Evolutionary conservation across 2,113 vertebrate species (phyloP).

Genomic region (Platichthys stellatus): DNA sequence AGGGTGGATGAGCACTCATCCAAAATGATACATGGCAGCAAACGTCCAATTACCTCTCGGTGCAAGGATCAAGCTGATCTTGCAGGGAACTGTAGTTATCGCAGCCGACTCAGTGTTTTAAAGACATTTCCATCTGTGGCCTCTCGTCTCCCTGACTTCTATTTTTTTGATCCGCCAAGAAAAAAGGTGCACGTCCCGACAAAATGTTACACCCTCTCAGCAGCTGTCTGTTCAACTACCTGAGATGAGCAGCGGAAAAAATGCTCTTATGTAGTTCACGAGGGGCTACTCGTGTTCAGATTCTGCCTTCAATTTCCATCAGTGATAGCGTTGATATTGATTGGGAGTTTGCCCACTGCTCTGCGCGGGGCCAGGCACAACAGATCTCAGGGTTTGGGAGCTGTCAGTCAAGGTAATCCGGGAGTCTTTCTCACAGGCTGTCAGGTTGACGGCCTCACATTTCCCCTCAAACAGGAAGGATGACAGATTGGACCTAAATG

Average conservation of each 20-base stretch:
- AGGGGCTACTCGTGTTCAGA: conserved; percentile 72
- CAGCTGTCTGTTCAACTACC: conserved; percentile 59
- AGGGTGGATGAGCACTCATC: conserved; percentile 24
- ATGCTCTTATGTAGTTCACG: conserved; percentile 82
- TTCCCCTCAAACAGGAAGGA: conserved; percentile 45
- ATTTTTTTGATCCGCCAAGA: conserved; percentile 57
- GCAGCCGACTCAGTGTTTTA: conserved; percentile 38
- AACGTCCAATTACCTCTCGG: conserved; percentile 51
- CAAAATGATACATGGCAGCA: conserved; percentile 37
- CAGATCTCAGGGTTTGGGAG: conserved; percentile 83
- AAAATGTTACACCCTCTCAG: conserved; percentile 44
- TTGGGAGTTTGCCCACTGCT: conserved; percentile 82
- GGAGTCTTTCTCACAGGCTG: conserved; percentile 71
- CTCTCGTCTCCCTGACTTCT: conserved; percentile 48
- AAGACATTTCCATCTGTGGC: conserved; percentile 57
- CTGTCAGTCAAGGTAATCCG: conserved; percentile 85
- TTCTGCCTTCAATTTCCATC: conserved; percentile 89
- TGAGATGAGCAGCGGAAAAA: conserved; percentile 85
- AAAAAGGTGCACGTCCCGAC: conserved; percentile 38
- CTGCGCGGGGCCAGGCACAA: conserved; percentile 80
- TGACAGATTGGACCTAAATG: conserved; percentile 47
- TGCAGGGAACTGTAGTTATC: conserved; percentile 37
- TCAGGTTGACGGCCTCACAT: conserved; percentile 59
- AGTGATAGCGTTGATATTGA: conserved; percentile 83
- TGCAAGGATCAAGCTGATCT: conserved; percentile 49